Evolutionary conservation across 2,888 invertebrate species (phyloP).

Genomic region (Mimachlamys varia): DNA sequence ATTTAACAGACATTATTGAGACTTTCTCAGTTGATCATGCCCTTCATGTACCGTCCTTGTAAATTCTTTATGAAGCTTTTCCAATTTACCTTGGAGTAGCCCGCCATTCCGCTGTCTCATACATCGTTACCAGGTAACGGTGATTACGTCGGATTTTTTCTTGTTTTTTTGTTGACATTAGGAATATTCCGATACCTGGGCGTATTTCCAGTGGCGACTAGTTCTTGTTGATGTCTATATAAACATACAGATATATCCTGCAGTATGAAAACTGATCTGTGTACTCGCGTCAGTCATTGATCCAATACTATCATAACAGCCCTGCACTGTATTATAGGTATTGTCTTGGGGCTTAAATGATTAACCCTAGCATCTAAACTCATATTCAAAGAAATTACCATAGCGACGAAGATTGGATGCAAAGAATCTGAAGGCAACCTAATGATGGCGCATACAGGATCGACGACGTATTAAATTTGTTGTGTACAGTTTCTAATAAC

Average conservation of each 20-base stretch:
- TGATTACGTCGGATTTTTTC: background rate
- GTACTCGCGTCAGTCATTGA: background rate
- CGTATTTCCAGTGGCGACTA: background rate
- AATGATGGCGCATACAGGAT: background rate
- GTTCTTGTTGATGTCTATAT: background rate
- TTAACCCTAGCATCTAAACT: conserved; percentile 25
- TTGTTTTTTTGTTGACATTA: background rate
- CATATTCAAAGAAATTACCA: conserved; percentile 29
- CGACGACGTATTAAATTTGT: background rate
- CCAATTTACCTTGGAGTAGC: background rate
- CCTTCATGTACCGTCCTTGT: background rate
- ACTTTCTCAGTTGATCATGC: background rate
- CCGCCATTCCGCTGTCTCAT: background rate
- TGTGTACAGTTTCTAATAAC: background rate
- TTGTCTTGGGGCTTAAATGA: conserved; percentile 27
- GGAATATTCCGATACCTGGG: background rate
- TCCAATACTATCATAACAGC: background rate
- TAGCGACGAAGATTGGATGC: background rate
- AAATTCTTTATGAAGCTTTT: conserved; percentile 24
- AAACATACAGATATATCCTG: background rate
- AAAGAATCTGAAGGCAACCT: background rate
- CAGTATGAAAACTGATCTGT: conserved; percentile 5
- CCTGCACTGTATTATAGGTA: background rate
- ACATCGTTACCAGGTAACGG: background rate
- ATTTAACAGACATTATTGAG: background rate